Evolutionary conservation across 2,797 vertebrate species (phyloP), one percentile per base, ranked within the genome.

Genomic region (Pipistrellus nathusii): DNA sequence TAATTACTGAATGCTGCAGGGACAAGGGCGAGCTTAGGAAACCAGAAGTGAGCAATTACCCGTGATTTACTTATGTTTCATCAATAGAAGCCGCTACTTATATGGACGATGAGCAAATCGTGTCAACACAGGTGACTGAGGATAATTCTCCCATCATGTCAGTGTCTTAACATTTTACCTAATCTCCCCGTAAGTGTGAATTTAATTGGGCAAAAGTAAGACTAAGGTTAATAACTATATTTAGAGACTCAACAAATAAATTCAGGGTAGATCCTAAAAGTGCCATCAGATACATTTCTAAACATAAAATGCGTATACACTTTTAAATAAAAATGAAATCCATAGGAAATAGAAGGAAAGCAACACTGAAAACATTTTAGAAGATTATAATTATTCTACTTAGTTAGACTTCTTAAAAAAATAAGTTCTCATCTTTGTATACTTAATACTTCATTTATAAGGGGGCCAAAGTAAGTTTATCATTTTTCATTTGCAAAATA

Each of bases 41-140:
- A 20, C 32, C 77, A 88, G 66, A 85, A 88, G 55, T 83, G 75
- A 90, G 48, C 73, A 92, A 83, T 91, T 77, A 83, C 69, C n/a
- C 21, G 17, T 88, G 68, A 72, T 48, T 69, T 68, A 71, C 21
- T 84, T 91, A 80, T 59, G 87, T 82, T 88, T 96, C 85, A 88
- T 94, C 66, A 75, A 27, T 64, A 84, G n/a, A 75, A 81, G 62
- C 77, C 78, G 32, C 84, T 92, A 93, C 90, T 96, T 94, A 86
- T 77, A 66, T 62, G 83, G 38, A 90, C 77, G 92, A 46, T 93
- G 85, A 72, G 48, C 25, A 80, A 91, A 23, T 21, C 48, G 38
- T 85, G 17, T 88, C 84, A 78, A 35, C 53, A 38, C 21, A 82
- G 57, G 44, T 94, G 77, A 83, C 53, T 72, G 87, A 27, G 57